Evolutionary conservation across 2,113 vertebrate genomes (phyloP).

Genomic region (Elachura formosa): DNA sequence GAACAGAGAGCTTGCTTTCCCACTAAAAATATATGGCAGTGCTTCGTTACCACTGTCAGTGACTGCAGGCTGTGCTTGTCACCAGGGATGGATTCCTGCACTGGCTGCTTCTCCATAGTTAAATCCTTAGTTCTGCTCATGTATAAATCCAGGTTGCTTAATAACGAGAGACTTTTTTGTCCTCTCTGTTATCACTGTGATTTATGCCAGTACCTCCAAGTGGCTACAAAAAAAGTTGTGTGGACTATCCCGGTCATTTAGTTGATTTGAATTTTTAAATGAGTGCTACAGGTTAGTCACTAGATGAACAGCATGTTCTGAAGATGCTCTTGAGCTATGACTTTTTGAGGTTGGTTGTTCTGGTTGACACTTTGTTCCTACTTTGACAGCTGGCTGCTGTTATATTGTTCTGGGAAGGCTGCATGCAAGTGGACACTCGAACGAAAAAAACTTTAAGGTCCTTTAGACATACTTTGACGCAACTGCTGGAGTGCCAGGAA

Average conservation of each 20-base stretch:
- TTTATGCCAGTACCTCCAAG: background rate
- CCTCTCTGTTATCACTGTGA: background rate
- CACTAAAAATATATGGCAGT: background rate
- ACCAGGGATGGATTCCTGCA: background rate
- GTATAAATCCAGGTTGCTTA: background rate
- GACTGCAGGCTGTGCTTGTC: background rate
- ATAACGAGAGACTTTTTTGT: background rate
- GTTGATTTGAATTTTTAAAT: background rate
- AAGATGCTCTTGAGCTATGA: background rate
- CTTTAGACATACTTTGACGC: conserved; percentile 35
- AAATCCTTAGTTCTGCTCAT: background rate
- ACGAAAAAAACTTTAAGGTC: background rate
- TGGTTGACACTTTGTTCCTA: background rate
- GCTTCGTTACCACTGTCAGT: background rate
- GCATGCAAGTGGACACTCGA: background rate
- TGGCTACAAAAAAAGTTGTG: background rate
- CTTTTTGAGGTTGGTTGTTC: background rate
- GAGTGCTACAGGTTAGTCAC: background rate
- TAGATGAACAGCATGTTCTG: background rate
- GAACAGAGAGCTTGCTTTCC: background rate
- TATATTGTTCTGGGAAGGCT: conserved; percentile 22
- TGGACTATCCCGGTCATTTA: background rate
- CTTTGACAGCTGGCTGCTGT: conserved; percentile 9
- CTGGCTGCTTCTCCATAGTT: background rate
- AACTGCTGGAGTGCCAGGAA: conserved; percentile 52